A percentile compares a stretch with the other conserved stretches of the same genome.
Conservation (phyloP, 2,113 vertebrate species). For the Noctilio leporinus region DNA sequence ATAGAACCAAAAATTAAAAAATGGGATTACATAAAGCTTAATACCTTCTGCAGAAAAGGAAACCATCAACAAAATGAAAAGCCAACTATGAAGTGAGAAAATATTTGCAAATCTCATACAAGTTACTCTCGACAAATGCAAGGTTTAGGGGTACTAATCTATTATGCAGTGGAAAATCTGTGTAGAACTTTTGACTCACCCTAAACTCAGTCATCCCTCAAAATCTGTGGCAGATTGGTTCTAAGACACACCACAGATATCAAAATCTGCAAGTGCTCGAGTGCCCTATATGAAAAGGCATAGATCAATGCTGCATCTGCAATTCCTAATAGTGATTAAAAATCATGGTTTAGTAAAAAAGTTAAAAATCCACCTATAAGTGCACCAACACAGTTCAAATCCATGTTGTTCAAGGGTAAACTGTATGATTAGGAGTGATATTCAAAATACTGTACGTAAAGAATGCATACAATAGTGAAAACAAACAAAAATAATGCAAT, state of each 20-base stretch:
- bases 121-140: not conserved
- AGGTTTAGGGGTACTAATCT: not conserved
- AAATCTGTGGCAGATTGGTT: not conserved
- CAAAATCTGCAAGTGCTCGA: not conserved
- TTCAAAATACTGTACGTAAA: not conserved
- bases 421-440: not conserved
- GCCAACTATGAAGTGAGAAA: not conserved
- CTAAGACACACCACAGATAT: not conserved
- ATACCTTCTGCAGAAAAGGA: not conserved
- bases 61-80: not conserved
- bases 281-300: not conserved
- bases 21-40: not conserved
- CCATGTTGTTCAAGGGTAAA: not conserved
- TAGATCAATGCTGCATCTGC: not conserved
- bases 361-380: not conserved
- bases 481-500: not conserved
- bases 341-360: not conserved
- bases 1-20: not conserved
- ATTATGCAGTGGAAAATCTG: not conserved
- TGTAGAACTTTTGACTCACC: not conserved
- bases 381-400: not conserved
- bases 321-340: not conserved
- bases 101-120: not conserved
- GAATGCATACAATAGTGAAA: not conserved
- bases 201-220: not conserved